phyloP scores from a whole-genome alignment of 1,140 invertebrate species.

The Plectus sambesii region DNA sequence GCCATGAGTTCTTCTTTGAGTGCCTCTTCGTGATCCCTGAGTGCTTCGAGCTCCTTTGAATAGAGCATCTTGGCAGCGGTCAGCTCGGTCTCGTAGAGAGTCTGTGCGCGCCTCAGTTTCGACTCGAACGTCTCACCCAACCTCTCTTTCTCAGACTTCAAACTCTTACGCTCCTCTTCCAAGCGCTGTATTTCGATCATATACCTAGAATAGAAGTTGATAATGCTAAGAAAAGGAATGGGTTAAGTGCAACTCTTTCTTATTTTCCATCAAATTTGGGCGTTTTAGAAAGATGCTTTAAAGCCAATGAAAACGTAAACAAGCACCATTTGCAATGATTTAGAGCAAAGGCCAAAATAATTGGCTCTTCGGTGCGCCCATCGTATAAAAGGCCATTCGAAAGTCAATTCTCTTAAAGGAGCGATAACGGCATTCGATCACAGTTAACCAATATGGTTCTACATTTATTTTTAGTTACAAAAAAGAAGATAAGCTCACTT shows the following conservation, averaged over 20 bases:
- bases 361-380: too few relatives aligned
- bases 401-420: too few relatives aligned
- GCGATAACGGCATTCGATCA: too few relatives aligned
- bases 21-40: conserved; percentile 43
- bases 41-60: conserved; percentile 36
- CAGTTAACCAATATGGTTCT: too few relatives aligned
- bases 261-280: too few relatives aligned
- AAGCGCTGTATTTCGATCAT: conserved; percentile 42
- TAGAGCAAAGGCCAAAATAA: too few relatives aligned
- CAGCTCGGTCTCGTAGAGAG: conserved; percentile 39
- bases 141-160: conserved; percentile 38
- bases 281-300: conserved; percentile 5
- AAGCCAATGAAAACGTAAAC: too few relatives aligned
- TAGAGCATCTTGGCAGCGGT: conserved; percentile 42
- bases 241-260: too few relatives aligned
- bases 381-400: too few relatives aligned
- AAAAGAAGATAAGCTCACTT: conserved; percentile 30
- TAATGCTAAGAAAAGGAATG: too few relatives aligned
- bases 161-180: conserved; percentile 42
- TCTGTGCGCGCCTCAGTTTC: conserved; percentile 41
- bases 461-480: too few relatives aligned
- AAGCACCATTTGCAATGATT: too few relatives aligned
- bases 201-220: conserved; percentile 28
- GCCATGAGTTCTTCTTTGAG: conserved; percentile 41
- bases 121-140: conserved; percentile 43